Evolutionary conservation across 2,888 invertebrate species (phyloP), one percentile per base, ranked within the genome.

Genomic region (Zhuqinia jingwanae): DNA sequence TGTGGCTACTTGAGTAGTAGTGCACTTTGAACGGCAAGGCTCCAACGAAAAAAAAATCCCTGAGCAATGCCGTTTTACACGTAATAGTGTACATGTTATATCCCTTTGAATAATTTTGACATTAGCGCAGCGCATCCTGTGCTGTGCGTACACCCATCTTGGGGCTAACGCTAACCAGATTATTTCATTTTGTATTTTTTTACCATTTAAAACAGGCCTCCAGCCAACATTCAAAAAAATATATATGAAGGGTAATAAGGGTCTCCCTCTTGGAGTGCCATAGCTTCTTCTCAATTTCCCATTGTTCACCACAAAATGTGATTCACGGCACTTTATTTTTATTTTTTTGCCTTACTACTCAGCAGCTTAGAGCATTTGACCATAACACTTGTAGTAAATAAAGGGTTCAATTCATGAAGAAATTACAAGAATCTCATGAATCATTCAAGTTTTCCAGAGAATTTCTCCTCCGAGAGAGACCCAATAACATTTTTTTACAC

Each of bases 221-320:
- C 87, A 87, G 79, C 83, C 78, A 87, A 83, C 79, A 60, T 87
- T 83, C 87, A 87, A 83, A 83, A 83, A 82, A 79, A 82, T 83
- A 83, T 78, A 79, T 36, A 36, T 36, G 36, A 8, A 6, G 36
- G 36, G 36, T 36, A 36, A 36, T 36, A 82, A 87, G 87, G 78
- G 87, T 56, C 77, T 78, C 60, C 45, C 68, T 60, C 5, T 36
- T 36, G 36, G 8, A 36, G 36, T 36, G 3, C 73, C 47, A 78
- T 20, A 84, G 56, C 36, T 65, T 11, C 20, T 25, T 63, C 85
- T 78, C 60, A 76, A 86, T 75, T 81, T 82, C 81, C 68, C 87
- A 81, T 81, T 87, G 87, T 87, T 87, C 87, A 82, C 87, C 58
- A n/a, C n/a, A 45, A 53, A 77, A 36, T 20, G 53, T 87, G 87